A percentile compares a stretch with the other conserved stretches of the same genome.
phyloP scores from a whole-genome alignment of 2,888 invertebrate genomes.

The Drosophila paranaensis region DNA sequence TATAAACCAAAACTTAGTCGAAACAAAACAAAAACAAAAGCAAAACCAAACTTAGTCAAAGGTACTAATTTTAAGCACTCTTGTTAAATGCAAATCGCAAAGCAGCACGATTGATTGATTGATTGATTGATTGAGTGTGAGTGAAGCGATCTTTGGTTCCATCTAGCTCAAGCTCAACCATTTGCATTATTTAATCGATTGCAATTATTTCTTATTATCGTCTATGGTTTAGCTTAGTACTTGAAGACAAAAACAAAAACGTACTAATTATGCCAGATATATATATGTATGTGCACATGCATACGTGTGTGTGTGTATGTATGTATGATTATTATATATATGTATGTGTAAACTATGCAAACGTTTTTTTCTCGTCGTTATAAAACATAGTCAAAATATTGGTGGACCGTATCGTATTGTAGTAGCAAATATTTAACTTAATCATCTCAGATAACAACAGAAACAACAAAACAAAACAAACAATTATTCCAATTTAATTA shows the following conservation, averaged over 20 bases:
- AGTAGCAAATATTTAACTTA: conserved; percentile 74
- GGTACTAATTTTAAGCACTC: conserved; percentile 73
- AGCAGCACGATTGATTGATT: conserved; percentile 23
- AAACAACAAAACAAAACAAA: conserved; percentile 17
- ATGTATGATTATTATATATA: conserved; percentile 4
- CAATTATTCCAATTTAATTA: conserved; percentile 71
- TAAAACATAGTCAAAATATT: conserved; percentile 72
- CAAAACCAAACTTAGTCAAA: conserved; percentile 63
- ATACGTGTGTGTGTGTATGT: not conserved
- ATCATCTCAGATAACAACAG: conserved; percentile 45
- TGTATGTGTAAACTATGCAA: conserved; percentile 45
- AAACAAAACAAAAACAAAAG: conserved; percentile 63
- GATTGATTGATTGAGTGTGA: conserved; percentile 1
- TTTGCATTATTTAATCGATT: conserved; percentile 47
- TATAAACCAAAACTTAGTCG: conserved; percentile 66
- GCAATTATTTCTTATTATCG: conserved; percentile 59
- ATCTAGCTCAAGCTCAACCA: conserved; percentile 64
- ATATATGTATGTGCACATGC: not conserved
- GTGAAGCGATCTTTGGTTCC: conserved; percentile 43
- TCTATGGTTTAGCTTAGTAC: conserved; percentile 61
- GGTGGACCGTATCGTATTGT: conserved; percentile 70
- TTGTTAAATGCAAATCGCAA: conserved; percentile 60
- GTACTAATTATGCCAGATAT: conserved; percentile 55
- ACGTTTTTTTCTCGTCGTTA: conserved; percentile 71
- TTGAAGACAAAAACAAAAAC: conserved; percentile 23